Evolutionary conservation across 2,888 invertebrate genomes (phyloP).

Genomic region (Amblyjoppa fuscipennis): DNA sequence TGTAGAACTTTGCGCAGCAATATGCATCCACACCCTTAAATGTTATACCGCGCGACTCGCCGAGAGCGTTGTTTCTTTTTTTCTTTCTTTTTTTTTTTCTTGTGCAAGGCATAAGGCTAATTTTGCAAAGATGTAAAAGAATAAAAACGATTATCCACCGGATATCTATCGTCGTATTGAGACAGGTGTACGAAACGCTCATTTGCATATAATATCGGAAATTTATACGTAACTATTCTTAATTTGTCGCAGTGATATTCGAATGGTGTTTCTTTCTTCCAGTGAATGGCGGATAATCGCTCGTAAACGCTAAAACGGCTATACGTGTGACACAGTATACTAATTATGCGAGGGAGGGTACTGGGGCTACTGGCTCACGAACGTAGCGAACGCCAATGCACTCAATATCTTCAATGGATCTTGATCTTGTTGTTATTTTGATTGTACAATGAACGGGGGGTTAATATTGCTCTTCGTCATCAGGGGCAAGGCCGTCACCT

Average conservation of each 20-base stretch:
- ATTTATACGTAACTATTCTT: slow-evolving; percentile 13
- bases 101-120: slow-evolving; percentile 34
- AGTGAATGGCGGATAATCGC: slow-evolving; percentile 25
- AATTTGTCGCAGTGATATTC: background rate
- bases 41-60: slow-evolving; percentile 32
- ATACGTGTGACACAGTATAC: slow-evolving; percentile 40
- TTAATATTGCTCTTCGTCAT: slow-evolving; percentile 92
- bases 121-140: slow-evolving; percentile 44
- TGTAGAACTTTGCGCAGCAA: slow-evolving; percentile 25
- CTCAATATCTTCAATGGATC: slow-evolving; percentile 66
- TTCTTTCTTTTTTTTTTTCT: background rate
- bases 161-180: slow-evolving; percentile 3
- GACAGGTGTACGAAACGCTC: slow-evolving; percentile 16
- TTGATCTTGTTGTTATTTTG: slow-evolving; percentile 63
- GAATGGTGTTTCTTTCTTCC: background rate
- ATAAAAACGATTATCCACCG: slow-evolving; percentile 7
- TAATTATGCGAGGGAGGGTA: slow-evolving; percentile 36
- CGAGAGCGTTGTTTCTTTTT: slow-evolving; percentile 10
- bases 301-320: slow-evolving; percentile 39
- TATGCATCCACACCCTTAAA: slow-evolving; percentile 18
- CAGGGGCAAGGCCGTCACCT: slow-evolving; percentile 89
- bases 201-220: slow-evolving; percentile 19
- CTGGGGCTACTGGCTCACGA: slow-evolving; percentile 76
- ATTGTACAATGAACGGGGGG: slow-evolving; percentile 74
- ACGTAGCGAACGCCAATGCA: slow-evolving; percentile 77